Evolutionary conservation across 2,113 vertebrate genomes (phyloP).

Genomic region (Copsychus sechellarum): DNA sequence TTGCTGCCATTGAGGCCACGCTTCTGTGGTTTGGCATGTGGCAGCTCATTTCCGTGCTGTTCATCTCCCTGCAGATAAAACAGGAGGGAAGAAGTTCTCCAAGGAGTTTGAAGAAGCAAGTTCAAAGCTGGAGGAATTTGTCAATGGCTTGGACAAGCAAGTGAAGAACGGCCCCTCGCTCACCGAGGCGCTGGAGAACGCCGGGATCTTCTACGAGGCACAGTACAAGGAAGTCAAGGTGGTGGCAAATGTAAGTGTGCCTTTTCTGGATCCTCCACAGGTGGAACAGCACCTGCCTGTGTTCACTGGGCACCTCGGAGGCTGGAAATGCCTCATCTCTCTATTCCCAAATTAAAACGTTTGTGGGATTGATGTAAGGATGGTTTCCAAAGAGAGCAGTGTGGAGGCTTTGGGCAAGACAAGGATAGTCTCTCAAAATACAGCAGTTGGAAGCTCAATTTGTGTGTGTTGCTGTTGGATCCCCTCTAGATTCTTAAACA

Average conservation of each 20-base stretch:
- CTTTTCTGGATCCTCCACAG: fast-evolving
- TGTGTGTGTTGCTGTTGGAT: not conserved
- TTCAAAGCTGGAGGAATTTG: constrained; percentile 92
- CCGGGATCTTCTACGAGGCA: constrained; percentile 95
- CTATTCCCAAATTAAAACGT: fast-evolving
- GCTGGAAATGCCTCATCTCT: not conserved
- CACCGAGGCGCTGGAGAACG: constrained; percentile 90
- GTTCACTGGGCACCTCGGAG: fast-evolving
- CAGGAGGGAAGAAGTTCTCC: constrained; percentile 94
- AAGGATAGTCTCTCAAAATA: not conserved
- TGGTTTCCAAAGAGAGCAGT: not conserved
- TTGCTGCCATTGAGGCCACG: not conserved
- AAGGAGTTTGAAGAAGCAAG: constrained; percentile 97
- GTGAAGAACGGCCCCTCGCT: constrained; percentile 86
- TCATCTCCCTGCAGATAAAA: constrained; percentile 83
- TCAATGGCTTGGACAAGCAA: constrained; percentile 89
- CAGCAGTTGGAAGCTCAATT: fast-evolving
- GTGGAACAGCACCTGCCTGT: fast-evolving
- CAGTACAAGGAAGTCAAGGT: constrained; percentile 99
- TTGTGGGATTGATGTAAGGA: fast-evolving
- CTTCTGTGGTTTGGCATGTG: not conserved
- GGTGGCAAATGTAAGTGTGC: constrained; percentile 90
- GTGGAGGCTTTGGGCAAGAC: not conserved
- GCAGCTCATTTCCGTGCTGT: not conserved
- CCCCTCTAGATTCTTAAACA: not conserved